phyloP scores from a whole-genome alignment of 2,797 vertebrate species.

The Petrocephalus sullivani region DNA sequence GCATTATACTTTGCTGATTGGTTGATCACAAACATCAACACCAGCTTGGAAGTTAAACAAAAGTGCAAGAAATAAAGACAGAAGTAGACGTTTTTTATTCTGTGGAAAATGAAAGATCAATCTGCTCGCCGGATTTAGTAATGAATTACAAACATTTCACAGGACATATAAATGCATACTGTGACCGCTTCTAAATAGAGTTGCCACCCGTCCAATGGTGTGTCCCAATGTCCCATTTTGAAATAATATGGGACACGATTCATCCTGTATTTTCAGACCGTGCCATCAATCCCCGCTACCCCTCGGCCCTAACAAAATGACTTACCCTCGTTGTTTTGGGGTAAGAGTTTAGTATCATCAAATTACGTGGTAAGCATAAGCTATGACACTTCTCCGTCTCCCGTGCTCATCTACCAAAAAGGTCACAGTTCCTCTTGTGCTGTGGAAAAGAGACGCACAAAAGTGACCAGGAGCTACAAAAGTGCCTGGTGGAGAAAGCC shows the following conservation, averaged over 20 bases:
- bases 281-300: background rate
- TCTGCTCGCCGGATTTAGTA: background rate
- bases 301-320: background rate
- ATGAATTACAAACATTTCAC: background rate
- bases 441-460: background rate
- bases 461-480: background rate
- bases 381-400: background rate
- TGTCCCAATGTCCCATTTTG: background rate
- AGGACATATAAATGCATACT: background rate
- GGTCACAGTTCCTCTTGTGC: background rate
- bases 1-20: background rate
- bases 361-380: background rate
- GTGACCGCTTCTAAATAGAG: background rate
- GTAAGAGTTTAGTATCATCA: background rate
- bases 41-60: background rate
- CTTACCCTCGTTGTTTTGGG: background rate
- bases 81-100: background rate
- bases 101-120: background rate
- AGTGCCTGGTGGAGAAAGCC: background rate
- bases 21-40: background rate
- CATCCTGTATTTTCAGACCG: background rate
- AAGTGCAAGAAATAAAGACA: background rate
- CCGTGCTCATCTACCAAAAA: background rate
- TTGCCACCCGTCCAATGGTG: background rate
- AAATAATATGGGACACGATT: background rate